Base-by-base conservation (phyloP, 2,888 invertebrate species). In the Brenthis daphne region DNA sequence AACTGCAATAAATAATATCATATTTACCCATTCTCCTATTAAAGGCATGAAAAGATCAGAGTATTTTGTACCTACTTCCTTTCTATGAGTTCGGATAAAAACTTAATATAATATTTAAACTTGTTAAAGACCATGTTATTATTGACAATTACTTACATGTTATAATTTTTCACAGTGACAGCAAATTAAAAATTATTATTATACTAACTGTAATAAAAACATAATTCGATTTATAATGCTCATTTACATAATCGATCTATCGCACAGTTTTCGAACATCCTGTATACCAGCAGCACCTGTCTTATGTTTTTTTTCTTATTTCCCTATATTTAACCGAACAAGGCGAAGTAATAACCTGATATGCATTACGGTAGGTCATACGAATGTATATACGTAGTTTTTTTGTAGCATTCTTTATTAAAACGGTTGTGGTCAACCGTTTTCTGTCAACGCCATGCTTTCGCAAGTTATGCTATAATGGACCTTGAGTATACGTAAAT, bases 281-380 rank as follows among this genome's bases (percentile, higher is more conserved):
- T 86, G 81, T 88, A 80, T 69, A 72, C 47, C 3, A 13, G 6
- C 16, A n/a, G 76, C 89, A 89, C 88, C 89, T 89, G 89, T 84
- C 82, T 81, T 79, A 78, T 79, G 79, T 80, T 81, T 81, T 84
- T 82, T 84, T 84, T 79, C 75, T 74, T 75, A 82, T 81, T 78
- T 79, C 78, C 80, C 80, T 81, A 77, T 80, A 76, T 77, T 81
- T 80, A 80, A 79, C 82, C 82, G 80, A 76, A 77, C 79, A 79
- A 80, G 80, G 77, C 79, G 77, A 78, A 33, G 20, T 81, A 83
- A 83, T 81, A 86, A 86, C 82, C 79, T 80, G 76, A 78, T 80
- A 79, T 76, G 77, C 80, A 83, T 85, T 88, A 84, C 77, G 85
- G 86, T 86, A 89, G 89, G 88, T 87, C 87, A 80, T 82, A 79